These are phyloP conservation scores for Adelosebastes latens DNA, from an alignment of 2,797 vertebrate genomes.

Conservation along the genomic window DNA sequence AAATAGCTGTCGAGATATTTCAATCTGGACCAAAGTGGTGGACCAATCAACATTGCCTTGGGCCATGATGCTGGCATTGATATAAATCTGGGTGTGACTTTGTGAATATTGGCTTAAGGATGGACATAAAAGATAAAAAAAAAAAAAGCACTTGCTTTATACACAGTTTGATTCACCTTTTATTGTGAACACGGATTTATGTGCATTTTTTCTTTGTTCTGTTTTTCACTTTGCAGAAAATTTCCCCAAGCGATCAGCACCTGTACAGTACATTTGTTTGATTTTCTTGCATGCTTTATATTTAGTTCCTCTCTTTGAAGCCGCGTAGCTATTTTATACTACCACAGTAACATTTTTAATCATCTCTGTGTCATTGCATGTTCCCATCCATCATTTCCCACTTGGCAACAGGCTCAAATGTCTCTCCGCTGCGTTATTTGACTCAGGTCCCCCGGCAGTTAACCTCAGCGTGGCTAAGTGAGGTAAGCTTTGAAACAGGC, in stretches of 20 bases:
- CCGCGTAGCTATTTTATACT: not conserved
- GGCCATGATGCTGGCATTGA: not conserved
- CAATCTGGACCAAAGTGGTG: not conserved
- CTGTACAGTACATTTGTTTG: constrained; percentile 1
- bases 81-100: not conserved
- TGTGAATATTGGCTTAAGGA: not conserved
- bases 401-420: constrained; percentile 35
- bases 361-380: constrained; percentile 25
- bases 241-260: not conserved
- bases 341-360: constrained; percentile 24
- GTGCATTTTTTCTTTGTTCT: constrained; percentile 16
- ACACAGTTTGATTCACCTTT: not conserved
- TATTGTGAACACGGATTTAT: not conserved
- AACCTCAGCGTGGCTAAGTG: constrained; percentile 21
- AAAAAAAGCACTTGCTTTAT: not conserved
- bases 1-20: not conserved
- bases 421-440: constrained; percentile 26
- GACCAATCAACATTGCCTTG: not conserved
- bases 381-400: constrained; percentile 39
- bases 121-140: not conserved
- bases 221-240: not conserved
- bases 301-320: constrained; percentile 6
- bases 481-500: constrained; percentile 36
- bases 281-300: not conserved
- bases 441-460: constrained; percentile 29